phyloP scores from a whole-genome alignment of 1,140 invertebrate species.

The Papilio glaucus region DNA sequence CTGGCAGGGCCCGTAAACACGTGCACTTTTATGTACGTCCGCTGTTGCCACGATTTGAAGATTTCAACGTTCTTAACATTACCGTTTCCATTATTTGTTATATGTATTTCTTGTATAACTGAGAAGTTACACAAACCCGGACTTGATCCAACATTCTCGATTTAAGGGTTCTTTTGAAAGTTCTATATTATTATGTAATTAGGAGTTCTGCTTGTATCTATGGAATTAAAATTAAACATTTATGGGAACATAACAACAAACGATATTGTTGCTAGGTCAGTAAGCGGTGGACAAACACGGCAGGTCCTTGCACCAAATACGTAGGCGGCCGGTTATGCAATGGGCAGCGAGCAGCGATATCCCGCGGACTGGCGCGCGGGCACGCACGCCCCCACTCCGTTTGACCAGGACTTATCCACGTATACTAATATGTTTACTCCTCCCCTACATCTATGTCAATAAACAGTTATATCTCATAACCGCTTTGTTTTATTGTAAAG shows the following conservation, averaged over 20 bases:
- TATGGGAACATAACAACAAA: background rate
- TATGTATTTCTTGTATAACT: background rate
- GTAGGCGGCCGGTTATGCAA: conserved; percentile 50
- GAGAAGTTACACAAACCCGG: no score
- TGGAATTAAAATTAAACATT: background rate
- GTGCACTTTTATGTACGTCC: conserved; percentile 75
- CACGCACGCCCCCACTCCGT: conserved; percentile 67
- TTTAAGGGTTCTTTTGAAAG: no score
- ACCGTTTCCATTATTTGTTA: conserved; percentile 17
- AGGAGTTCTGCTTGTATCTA: background rate
- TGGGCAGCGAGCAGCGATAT: conserved; percentile 58
- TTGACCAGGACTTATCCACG: conserved; percentile 69
- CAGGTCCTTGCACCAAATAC: conserved; percentile 35
- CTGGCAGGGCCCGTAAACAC: conserved; percentile 77
- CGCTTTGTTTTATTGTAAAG: conserved; percentile 12
- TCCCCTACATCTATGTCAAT: conserved; percentile 54
- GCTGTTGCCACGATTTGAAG: conserved; percentile 63
- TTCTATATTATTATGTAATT: no score
- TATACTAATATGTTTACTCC: conserved; percentile 75
- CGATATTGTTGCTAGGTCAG: conserved; percentile 18
- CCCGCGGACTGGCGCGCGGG: conserved; percentile 57
- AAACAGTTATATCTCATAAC: conserved; percentile 35
- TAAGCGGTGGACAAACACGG: conserved; percentile 28
- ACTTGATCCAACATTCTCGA: no score
- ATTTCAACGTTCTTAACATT: conserved; percentile 44